Base-by-base conservation (phyloP, 1,140 invertebrate species). In the Eupristina koningsbergeri region DNA sequence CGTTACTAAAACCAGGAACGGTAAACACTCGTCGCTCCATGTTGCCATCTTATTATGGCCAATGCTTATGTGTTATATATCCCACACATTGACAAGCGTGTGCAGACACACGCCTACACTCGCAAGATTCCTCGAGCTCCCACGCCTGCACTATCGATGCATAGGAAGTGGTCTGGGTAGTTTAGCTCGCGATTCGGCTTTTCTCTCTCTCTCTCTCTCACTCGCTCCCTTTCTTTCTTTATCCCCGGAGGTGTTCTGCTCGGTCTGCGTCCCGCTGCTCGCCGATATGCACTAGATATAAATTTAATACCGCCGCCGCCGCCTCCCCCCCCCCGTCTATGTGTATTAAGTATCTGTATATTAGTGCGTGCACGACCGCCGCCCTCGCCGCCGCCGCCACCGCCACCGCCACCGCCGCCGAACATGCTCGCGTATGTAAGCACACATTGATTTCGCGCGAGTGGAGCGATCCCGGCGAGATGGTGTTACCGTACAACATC, bases 211-310 rank as follows among this genome's bases (percentile, higher is more conserved):
- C 11, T 7, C 41, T 11, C 6, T 5, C 41, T 45, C 41, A 5
- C 36, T 6, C 19, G 3, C 26, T 5, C 53, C 7, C 75, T 11
- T 50, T 36, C 17, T 13, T 76, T 76, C 29, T 53, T 47, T 34
- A 5, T 31, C 2, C 45, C 19, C 3, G 31, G 7, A 31, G 8
- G 7, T 45, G 73, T 45, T 61, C 31, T 13, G 75, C 53, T 39
- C 31, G 34, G 34, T 19, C 58, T 63, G 22, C 39, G 36, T n/a
- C 50, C 50, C 31, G 78, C 45, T 58, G 36, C 31, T 19, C n/a
- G 36, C 29, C 64, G 88, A 88, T 85, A 88, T 88, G 88, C 87
- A 89, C 87, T 81, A 89, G 88, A 89, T 89, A 88, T 87, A 67
- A 84, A 86, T 87, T 75, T 89, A 89, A 89, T 87, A 84, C 80